A percentile compares a stretch with the other conserved stretches of the same genome.
Conservation (phyloP, 2,113 vertebrate species). For the Dipodomys merriami region DNA sequence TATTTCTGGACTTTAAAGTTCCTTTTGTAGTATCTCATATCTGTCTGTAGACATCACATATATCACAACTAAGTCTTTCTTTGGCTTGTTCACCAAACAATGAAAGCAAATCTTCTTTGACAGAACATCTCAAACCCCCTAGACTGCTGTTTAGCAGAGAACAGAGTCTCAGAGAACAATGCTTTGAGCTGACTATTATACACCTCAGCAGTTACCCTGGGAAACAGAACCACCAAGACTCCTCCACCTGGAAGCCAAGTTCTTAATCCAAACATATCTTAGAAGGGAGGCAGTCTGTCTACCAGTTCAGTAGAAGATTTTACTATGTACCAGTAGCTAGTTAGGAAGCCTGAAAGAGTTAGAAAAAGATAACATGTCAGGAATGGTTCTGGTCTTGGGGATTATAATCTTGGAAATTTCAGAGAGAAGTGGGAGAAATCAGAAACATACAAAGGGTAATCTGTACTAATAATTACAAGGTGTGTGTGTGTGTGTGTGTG, state of each 20-base stretch:
- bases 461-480: conserved; percentile 9
- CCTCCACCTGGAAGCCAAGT: not conserved
- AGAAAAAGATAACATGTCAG: conserved; percentile 20
- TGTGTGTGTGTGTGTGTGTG: not conserved
- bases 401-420: conserved; percentile 28
- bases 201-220: too few species aligned
- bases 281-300: not conserved
- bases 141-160: not conserved
- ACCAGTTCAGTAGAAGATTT: not conserved
- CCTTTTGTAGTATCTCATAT: not conserved
- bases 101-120: not conserved
- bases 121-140: not conserved
- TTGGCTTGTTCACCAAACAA: not conserved
- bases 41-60: not conserved
- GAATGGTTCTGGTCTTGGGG: conserved; percentile 6
- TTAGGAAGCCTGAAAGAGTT: not conserved
- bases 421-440: not conserved
- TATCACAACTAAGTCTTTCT: not conserved
- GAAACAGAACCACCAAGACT: not conserved
- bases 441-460: not conserved
- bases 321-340: not conserved
- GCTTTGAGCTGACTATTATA: not conserved
- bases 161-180: not conserved
- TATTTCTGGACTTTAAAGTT: not conserved
- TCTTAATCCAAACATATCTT: not conserved